phyloP scores from a whole-genome alignment of 2,888 invertebrate species.

The Andrena minutula region DNA sequence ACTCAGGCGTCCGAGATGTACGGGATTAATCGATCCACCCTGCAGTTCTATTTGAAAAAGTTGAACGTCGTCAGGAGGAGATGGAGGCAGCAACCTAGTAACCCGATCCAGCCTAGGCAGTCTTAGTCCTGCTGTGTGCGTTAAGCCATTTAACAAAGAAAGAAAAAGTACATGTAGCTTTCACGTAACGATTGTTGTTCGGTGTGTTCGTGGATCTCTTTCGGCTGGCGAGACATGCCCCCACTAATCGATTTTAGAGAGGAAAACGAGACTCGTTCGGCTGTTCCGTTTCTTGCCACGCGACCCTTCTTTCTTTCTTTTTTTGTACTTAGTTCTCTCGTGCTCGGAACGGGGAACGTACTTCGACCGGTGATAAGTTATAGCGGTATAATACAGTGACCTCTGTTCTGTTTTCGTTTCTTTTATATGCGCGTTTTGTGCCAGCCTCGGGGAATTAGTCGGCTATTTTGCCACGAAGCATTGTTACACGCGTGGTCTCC shows the following conservation, averaged over 20 bases:
- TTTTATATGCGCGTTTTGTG: conserved; percentile 7
- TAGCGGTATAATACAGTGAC: not conserved
- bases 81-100: conserved; percentile 79
- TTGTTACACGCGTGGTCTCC: conserved; percentile 4
- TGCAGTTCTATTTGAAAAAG: conserved; percentile 86
- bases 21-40: conserved; percentile 86
- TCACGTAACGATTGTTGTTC: conserved; percentile 43
- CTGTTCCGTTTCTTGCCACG: conserved; percentile 20
- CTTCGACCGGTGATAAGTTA: not conserved
- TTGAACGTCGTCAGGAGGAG: conserved; percentile 85
- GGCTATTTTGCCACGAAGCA: not conserved
- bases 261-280: conserved; percentile 12
- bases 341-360: not conserved
- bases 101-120: conserved; percentile 73
- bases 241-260: conserved; percentile 24
- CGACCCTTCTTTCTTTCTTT: not conserved
- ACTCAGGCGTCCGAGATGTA: conserved; percentile 86
- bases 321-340: not conserved
- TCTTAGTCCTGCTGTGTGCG: conserved; percentile 64
- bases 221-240: conserved; percentile 24
- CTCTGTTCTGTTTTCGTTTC: not conserved
- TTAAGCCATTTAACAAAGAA: conserved; percentile 12
- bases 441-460: conserved; percentile 7
- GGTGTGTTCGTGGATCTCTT: conserved; percentile 27
- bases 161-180: conserved; percentile 11